Conservation (phyloP, 1,140 invertebrate species). For the Laupala kohalensis region DNA sequence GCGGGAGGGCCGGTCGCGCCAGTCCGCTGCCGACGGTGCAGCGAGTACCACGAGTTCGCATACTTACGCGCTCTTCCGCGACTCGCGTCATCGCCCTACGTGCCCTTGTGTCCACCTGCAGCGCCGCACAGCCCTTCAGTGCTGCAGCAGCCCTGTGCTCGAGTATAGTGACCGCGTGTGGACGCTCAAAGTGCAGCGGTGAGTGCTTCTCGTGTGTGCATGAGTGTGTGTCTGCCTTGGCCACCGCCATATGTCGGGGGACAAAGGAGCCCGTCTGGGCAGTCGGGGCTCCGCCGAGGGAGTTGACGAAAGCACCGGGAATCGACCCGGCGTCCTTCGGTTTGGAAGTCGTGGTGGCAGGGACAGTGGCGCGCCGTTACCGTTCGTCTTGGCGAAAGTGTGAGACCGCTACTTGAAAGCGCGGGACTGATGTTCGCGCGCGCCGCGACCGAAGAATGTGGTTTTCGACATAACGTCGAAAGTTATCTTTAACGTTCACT, state of each 20-base stretch:
- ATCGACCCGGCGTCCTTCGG: not conserved
- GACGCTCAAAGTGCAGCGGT: not conserved
- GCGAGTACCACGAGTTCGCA: not conserved
- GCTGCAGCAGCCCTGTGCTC: not conserved
- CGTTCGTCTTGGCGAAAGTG: not conserved
- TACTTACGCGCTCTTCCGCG: not conserved
- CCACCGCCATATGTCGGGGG: not conserved
- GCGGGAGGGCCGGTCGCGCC: too few relatives aligned
- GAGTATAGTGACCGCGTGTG: not conserved
- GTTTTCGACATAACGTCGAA: not conserved
- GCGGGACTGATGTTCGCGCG: not conserved
- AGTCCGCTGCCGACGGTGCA: not conserved
- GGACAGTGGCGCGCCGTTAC: not conserved
- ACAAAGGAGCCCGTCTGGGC: not conserved
- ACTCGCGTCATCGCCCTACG: too few relatives aligned
- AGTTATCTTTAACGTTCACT: not conserved
- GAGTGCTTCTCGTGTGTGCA: not conserved
- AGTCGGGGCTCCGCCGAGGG: not conserved
- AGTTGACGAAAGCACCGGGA: not conserved
- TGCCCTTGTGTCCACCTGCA: not conserved
- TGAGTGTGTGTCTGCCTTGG: not conserved
- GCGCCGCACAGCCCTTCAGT: not conserved
- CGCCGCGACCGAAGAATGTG: not conserved
- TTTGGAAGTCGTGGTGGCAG: too few relatives aligned
- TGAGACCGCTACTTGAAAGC: not conserved